These are phyloP conservation scores for Apeltes quadracus DNA, from an alignment of 2,113 vertebrate genomes.

Conservation along the genomic window DNA sequence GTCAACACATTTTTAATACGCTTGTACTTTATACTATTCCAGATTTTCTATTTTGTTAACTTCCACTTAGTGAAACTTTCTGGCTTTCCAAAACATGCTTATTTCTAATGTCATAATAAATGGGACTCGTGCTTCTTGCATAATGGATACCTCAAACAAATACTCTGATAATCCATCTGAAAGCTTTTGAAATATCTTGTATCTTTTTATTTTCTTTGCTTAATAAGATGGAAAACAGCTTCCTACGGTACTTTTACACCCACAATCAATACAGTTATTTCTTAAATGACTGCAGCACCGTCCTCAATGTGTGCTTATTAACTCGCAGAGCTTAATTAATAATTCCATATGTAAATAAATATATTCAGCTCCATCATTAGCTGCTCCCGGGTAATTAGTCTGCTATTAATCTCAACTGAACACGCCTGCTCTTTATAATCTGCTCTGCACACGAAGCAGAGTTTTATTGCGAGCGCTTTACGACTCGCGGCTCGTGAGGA, in stretches of 20 bases:
- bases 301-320: conserved; percentile 36
- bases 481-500: conserved; percentile 20
- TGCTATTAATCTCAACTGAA: conserved; percentile 62
- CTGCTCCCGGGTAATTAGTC: conserved; percentile 60
- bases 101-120: background rate
- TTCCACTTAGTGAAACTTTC: background rate
- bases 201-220: no score
- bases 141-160: background rate
- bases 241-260: background rate
- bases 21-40: background rate
- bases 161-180: background rate
- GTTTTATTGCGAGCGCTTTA: conserved; percentile 19
- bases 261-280: conserved; percentile 19
- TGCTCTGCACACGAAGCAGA: conserved; percentile 23
- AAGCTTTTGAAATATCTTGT: background rate
- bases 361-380: conserved; percentile 51
- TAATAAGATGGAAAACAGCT: background rate
- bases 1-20: background rate
- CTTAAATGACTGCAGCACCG: conserved; percentile 8
- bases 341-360: conserved; percentile 51
- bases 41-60: background rate
- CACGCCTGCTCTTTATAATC: conserved; percentile 60
- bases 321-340: conserved; percentile 50
- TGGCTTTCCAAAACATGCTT: background rate
- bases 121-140: background rate